Base-by-base conservation (phyloP, 2,888 invertebrate genomes). In the Acleris cristana region DNA sequence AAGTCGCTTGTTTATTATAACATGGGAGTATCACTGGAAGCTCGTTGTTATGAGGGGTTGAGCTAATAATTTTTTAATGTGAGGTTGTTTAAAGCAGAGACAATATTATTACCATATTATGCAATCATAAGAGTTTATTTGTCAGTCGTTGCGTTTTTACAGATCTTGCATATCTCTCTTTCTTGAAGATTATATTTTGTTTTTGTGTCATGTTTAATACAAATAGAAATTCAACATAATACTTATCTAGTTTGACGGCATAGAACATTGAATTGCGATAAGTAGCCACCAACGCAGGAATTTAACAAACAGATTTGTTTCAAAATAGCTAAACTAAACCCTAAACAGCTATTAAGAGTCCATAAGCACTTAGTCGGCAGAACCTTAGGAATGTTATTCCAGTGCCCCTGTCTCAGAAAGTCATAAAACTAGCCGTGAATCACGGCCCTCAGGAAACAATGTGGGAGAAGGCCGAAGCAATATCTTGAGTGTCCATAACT, bases 391-490 rank as follows among this genome's bases (percentile, higher is more conserved):
- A 40, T 40, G 53, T 53, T 53, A 53, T 26, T 26, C 26, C 53
- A 53, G 16, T 14, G 14, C n/a, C 53, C 16, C 3, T 14, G 12
- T 58, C 48, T 26, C 45, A 8, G 45, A 26, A 23, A 58, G 7
- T 26, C 26, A 18, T 48, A 58, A 58, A 58, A 58, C 58, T 48
- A 16, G 16, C 18, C 44, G 26, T 30, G 26, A 58, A 48, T 48
- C 58, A 48, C 26, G 18, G 48, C 26, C 8, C 23, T 48, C 45
- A 45, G 48, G 26, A 21, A 48, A 58, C 58, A 48, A 58, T 58
- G 58, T 26, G 58, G 44, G 56, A 3, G 57, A 58, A 48, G 18
- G 48, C 26, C 58, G 58, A 58, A 48, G 48, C 48, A 48, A 58
- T 48, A 58, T 48, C 48, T 21, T 14, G 12, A 58, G 48, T 48